Evolutionary conservation across 2,888 invertebrate genomes (phyloP).

Genomic region (Mechanitis mazaeus): DNA sequence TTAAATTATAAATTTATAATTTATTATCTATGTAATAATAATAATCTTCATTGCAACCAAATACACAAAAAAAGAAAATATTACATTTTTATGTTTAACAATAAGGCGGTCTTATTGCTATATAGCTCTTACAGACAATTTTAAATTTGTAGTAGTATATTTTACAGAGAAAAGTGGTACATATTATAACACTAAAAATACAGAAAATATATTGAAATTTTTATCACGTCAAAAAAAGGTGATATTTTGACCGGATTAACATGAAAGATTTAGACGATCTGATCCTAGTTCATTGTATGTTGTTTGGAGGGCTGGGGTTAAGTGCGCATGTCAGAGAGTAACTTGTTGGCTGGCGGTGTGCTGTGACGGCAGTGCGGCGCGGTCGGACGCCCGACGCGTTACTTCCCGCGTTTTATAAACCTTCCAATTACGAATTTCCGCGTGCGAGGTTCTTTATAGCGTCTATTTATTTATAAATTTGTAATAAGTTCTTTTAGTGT

Average conservation of each 20-base stretch:
- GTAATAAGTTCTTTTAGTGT: conserved; percentile 13
- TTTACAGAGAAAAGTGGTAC: too few relatives aligned
- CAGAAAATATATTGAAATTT: too few relatives aligned
- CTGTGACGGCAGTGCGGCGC: conserved; percentile 68
- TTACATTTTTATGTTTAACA: too few relatives aligned
- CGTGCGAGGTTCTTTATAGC: conserved; percentile 20
- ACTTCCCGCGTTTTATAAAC: conserved; percentile 40
- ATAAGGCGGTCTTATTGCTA: too few relatives aligned
- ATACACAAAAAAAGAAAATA: too few relatives aligned
- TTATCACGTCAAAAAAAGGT: neutral
- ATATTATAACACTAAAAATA: too few relatives aligned
- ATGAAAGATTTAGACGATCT: neutral
- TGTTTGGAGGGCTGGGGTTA: conserved; percentile 40
- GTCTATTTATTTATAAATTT: conserved; percentile 16
- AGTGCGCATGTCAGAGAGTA: conserved; percentile 70
- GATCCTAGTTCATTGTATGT: conserved; percentile 13
- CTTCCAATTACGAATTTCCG: conserved; percentile 32
- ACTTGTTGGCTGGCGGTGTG: conserved; percentile 66
- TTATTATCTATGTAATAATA: too few relatives aligned
- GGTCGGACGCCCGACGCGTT: conserved; percentile 51
- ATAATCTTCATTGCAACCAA: too few relatives aligned
- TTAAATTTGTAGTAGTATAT: too few relatives aligned
- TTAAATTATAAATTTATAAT: too few relatives aligned
- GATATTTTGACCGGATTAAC: neutral
- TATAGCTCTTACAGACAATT: too few relatives aligned